A percentile compares a stretch with the other conserved stretches of the same genome.
Conservation (phyloP, 2,888 invertebrate genomes). For the Geotrupes spiniger region DNA sequence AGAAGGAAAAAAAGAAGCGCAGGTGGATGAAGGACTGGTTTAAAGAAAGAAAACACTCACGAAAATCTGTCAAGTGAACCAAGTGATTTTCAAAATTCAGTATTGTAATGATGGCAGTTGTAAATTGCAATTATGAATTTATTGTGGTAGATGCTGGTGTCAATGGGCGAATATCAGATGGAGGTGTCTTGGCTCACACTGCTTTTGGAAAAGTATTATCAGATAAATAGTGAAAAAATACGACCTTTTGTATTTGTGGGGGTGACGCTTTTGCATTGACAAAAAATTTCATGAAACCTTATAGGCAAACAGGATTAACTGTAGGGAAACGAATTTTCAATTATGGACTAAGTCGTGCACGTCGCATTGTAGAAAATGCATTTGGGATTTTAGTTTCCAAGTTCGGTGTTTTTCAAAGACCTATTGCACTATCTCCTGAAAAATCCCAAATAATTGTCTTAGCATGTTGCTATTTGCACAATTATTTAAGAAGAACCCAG, state of each 20-base stretch:
- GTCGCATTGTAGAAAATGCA: slow-evolving; percentile 25
- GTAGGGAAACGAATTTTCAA: slow-evolving; percentile 20
- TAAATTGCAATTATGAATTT: no score
- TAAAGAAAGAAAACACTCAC: no score
- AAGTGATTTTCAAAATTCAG: slow-evolving; percentile 15
- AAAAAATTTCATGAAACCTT: slow-evolving; percentile 30
- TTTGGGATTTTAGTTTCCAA: slow-evolving; percentile 27
- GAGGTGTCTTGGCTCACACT: slow-evolving; percentile 1
- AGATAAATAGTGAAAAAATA: slow-evolving; percentile 16
- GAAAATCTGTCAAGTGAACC: neutral
- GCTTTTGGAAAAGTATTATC: slow-evolving; percentile 8
- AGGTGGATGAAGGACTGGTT: no score
- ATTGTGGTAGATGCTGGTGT: no score
- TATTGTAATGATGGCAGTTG: slow-evolving; percentile 27
- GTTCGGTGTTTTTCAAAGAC: slow-evolving; percentile 26
- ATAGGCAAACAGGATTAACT: slow-evolving; percentile 18
- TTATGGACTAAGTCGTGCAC: slow-evolving; percentile 25
- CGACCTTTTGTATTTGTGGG: slow-evolving; percentile 27
- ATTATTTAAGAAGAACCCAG: slow-evolving; percentile 16
- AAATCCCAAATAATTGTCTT: no score
- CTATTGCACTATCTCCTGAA: slow-evolving; percentile 24
- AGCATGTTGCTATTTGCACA: no score
- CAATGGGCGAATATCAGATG: slow-evolving; percentile 13
- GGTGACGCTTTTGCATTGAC: slow-evolving; percentile 32
- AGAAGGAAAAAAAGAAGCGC: no score